A percentile compares a stretch with the other conserved stretches of the same genome.
These are phyloP conservation scores for Trichacis sp. DNA, from an alignment of 2,888 invertebrate genomes.

Conservation along the genomic window DNA sequence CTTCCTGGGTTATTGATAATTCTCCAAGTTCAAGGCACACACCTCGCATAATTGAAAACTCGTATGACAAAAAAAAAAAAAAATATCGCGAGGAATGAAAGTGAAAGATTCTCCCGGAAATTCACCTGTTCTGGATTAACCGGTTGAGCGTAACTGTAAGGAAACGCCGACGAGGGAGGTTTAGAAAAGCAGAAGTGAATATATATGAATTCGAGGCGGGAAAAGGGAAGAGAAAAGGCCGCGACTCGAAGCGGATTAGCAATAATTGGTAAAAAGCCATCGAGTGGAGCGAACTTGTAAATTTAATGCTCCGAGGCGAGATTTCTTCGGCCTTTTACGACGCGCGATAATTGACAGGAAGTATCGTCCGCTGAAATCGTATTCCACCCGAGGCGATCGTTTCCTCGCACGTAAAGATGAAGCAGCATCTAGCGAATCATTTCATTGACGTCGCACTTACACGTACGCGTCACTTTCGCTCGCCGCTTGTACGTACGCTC, in stretches of 20 bases:
- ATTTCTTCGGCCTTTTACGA: slow-evolving; percentile 1
- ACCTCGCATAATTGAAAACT: too few species aligned
- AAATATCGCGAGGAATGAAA: background rate
- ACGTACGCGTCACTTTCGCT: slow-evolving; percentile 53
- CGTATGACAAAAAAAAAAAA: too few species aligned
- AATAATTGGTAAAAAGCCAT: background rate
- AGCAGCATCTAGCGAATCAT: slow-evolving; percentile 43
- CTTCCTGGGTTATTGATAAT: too few species aligned
- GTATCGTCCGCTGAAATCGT: slow-evolving; percentile 15
- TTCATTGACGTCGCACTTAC: slow-evolving; percentile 44
- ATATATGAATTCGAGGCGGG: too few species aligned
- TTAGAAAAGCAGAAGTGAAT: background rate
- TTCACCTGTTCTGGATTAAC: background rate
- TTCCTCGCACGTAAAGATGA: slow-evolving; percentile 22
- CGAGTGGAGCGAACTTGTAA: background rate
- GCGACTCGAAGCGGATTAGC: background rate
- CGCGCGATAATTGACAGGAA: slow-evolving; percentile 32
- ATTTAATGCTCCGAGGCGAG: background rate
- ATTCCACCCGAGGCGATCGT: slow-evolving; percentile 7
- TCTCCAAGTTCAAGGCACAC: too few species aligned
- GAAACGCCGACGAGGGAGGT: background rate
- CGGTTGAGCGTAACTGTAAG: background rate
- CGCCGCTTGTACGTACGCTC: slow-evolving; percentile 30
- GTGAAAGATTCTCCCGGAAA: background rate
- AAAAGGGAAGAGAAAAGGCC: background rate